These are phyloP conservation scores for Dipodomys spectabilis DNA, from an alignment of 2,113 vertebrate genomes.

Conservation along the genomic window DNA sequence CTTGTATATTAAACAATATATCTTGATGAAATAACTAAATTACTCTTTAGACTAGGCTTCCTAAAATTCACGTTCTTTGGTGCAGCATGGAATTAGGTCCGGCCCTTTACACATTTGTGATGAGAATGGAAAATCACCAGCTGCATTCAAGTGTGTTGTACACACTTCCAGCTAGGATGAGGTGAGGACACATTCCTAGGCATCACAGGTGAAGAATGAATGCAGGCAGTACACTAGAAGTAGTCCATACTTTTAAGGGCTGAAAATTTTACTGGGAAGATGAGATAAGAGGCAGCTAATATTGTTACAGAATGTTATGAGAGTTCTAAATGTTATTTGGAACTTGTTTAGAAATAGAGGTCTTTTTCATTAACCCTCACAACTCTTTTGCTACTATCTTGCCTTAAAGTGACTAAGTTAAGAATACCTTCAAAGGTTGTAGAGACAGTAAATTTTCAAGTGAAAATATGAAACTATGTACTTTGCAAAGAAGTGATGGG, in stretches of 20 bases:
- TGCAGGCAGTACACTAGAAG: background rate
- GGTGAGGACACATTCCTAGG: background rate
- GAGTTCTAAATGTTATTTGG: background rate
- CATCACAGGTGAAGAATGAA: background rate
- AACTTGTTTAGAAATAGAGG: background rate
- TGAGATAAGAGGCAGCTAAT: background rate
- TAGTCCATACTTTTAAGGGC: background rate
- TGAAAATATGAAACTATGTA: background rate
- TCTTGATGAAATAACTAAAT: background rate
- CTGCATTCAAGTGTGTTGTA: background rate
- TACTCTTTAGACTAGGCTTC: background rate
- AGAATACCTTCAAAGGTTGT: background rate
- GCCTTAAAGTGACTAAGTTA: background rate
- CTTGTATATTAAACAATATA: background rate
- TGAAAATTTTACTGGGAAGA: background rate
- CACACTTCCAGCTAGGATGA: background rate
- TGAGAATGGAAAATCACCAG: background rate
- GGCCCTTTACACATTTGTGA: background rate
- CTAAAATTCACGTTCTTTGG: conserved; percentile 16
- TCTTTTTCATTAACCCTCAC: background rate
- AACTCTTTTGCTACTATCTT: background rate
- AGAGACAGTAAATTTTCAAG: background rate
- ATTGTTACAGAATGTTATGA: background rate
- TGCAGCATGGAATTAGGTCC: background rate
- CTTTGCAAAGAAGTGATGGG: background rate